Base-by-base conservation (phyloP, 2,797 vertebrate species). In the Leucoraja ocellata region DNA sequence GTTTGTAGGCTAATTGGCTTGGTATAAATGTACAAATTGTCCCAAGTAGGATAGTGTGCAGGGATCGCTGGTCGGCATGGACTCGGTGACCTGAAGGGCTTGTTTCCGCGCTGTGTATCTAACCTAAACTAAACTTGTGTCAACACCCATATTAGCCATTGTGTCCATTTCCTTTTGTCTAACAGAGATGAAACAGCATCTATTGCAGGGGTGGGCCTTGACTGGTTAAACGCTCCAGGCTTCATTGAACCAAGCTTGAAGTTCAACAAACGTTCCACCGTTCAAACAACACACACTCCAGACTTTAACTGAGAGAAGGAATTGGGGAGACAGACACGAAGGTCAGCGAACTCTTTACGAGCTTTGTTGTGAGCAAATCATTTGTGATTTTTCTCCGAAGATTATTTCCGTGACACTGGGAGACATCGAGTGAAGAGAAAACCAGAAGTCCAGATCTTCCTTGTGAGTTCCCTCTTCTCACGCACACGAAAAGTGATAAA, bases 81-180 rank as follows among this genome's bases (percentile, higher is more conserved):
- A 54, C 46, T 54, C 46, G 0, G 4, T 54, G 46, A 5, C 4
- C 46, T 54, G 46, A 54, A 54, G 46, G 46, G 46, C 46, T 5
- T 54, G 46, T 54, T 54, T 54, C 46, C 46, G 46, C 4, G 46
- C 46, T 54, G 46, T 0, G 5, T 54, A 4, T 54, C 46, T 54
- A 54, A 6, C 4, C 46, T 54, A 54, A 54, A 5, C 23, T 28
- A n/a, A 76, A 28, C 39, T 58, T 74, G 58, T 4, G 32, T 92
- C 71, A 76, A 23, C 90, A 76, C 76, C 90, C 14, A 36, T 76
- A 76, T 76, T 46, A 76, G 21, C 23, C 39, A 76, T 39, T 54
- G 25, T 92, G 58, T 92, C 71, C 71, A 92, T 92, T 92, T 76
- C 90, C 76, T 76, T 92, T 73, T 54, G 39, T 90, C 54, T 76